These are phyloP conservation scores for Melipona quadrifasciata DNA, from an alignment of 1,140 invertebrate genomes.

Conservation along the genomic window DNA sequence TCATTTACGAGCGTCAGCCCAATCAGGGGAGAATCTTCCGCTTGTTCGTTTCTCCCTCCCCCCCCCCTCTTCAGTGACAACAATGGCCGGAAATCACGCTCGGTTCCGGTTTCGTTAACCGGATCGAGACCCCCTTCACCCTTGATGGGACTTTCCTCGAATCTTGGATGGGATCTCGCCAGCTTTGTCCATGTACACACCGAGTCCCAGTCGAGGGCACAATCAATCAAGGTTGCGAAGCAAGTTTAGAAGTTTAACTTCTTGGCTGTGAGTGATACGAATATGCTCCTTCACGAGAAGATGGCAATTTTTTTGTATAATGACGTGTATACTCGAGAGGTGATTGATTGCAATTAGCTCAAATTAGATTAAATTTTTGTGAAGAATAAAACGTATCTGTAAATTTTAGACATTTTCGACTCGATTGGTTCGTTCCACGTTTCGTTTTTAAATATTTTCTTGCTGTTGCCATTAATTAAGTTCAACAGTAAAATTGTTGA, in stretches of 20 bases:
- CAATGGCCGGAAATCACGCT: constrained; percentile 54
- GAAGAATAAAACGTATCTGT: no score
- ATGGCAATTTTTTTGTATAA: no score
- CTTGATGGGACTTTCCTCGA: not conserved
- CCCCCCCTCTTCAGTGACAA: not conserved
- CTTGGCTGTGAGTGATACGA: no score
- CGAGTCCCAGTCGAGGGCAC: not conserved
- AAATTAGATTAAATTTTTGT: no score
- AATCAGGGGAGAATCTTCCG: constrained; percentile 46
- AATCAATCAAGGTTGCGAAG: not conserved
- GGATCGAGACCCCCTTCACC: not conserved
- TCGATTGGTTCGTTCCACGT: no score
- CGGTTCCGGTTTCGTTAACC: constrained; percentile 43
- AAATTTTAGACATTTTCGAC: no score
- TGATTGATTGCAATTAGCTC: no score
- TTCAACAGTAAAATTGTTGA: no score
- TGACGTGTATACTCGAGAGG: no score
- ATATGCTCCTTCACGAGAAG: no score
- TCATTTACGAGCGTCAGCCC: constrained; percentile 52
- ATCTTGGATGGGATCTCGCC: not conserved
- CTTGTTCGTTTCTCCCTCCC: constrained; percentile 35
- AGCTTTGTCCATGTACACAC: not conserved
- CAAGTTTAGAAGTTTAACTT: not conserved
- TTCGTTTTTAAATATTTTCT: no score
- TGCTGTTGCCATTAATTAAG: no score